Evolutionary conservation across 2,797 vertebrate species (phyloP).

Genomic region (Tarsius wallacei): DNA sequence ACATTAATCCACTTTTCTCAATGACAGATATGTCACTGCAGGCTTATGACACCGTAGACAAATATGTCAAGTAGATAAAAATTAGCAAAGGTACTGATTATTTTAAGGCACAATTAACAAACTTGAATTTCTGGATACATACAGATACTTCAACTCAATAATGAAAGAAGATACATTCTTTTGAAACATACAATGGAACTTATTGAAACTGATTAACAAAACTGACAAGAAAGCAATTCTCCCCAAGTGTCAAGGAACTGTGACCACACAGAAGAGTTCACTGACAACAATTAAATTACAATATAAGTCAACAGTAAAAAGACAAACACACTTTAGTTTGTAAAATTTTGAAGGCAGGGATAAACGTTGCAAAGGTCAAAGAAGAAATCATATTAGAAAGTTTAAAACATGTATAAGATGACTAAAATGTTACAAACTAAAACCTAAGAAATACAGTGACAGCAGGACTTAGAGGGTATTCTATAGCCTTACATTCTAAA

Average conservation of each 20-base stretch:
- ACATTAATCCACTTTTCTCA: constrained; percentile 35
- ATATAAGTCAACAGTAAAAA: constrained; percentile 43
- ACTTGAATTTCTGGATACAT: constrained; percentile 22
- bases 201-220: constrained; percentile 41
- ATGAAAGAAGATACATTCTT: constrained; percentile 8
- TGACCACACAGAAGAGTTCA: constrained; percentile 4
- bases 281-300: constrained; percentile 54
- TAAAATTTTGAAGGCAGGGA: constrained; percentile 57
- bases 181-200: constrained; percentile 20
- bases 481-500: background rate
- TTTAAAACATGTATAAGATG: constrained; percentile 35
- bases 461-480: background rate
- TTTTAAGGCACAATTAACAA: constrained; percentile 43
- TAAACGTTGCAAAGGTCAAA: constrained; percentile 31
- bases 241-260: constrained; percentile 36
- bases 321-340: constrained; percentile 30
- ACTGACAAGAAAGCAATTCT: constrained; percentile 52
- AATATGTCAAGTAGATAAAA: background rate
- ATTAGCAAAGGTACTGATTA: background rate
- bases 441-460: background rate
- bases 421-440: constrained; percentile 43
- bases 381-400: background rate
- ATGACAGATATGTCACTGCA: background rate
- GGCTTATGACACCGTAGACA: background rate
- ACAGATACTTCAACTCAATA: background rate